Conservation (phyloP, 2,797 vertebrate species). For the Danio choprae region DNA sequence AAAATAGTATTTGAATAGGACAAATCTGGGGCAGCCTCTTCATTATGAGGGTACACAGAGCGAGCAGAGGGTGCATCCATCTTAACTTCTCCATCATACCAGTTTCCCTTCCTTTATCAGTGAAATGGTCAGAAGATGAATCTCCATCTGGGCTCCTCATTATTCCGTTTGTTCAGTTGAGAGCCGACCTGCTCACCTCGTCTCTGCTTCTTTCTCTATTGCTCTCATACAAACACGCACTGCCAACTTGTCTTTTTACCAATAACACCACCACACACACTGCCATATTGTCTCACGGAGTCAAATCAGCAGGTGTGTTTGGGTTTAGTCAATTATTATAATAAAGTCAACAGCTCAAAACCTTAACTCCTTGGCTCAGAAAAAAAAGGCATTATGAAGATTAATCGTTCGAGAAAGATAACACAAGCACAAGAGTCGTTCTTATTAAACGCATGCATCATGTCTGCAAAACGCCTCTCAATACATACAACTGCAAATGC, state of each 20-base stretch:
- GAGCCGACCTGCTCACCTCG: conserved; percentile 13
- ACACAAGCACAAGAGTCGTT: background rate
- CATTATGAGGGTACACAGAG: conserved; percentile 39
- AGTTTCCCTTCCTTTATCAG: conserved; percentile 34
- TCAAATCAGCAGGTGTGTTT: conserved; percentile 46
- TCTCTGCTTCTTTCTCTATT: background rate
- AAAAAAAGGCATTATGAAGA: conserved; percentile 17
- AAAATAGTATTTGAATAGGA: conserved; percentile 35
- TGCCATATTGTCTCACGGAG: conserved; percentile 30
- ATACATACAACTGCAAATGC: background rate
- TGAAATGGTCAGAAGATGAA: conserved; percentile 36
- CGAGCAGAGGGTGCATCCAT: conserved; percentile 35
- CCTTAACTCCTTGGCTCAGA: background rate
- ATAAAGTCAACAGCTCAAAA: background rate
- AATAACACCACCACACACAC: conserved; percentile 1
- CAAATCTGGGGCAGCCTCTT: conserved; percentile 56
- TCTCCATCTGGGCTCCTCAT: conserved; percentile 36
- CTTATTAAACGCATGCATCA: background rate
- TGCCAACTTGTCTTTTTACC: conserved; percentile 27
- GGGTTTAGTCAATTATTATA: conserved; percentile 18
- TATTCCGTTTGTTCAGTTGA: conserved; percentile 30
- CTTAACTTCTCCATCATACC: conserved; percentile 34
- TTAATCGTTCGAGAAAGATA: background rate
- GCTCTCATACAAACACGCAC: conserved; percentile 30
- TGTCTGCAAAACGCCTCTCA: background rate